Evolutionary conservation across 2,113 vertebrate genomes (phyloP).

Genomic region (Odontesthes bonariensis): DNA sequence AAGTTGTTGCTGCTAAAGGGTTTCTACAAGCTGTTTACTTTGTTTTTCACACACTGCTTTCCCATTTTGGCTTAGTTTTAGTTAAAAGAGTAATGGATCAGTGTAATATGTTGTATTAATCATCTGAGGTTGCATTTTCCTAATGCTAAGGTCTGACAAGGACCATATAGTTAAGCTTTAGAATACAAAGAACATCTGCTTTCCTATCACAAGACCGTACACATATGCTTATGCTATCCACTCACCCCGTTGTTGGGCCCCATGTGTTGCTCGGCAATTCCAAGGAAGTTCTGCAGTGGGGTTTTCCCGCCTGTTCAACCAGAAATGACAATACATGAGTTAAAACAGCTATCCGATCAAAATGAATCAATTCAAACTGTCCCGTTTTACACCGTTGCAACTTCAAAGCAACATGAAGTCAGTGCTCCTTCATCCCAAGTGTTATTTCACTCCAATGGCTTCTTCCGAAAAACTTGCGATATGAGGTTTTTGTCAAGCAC

Average conservation of each 20-base stretch:
- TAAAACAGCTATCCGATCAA: neutral
- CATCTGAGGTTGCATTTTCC: too few species aligned
- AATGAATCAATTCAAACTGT: neutral
- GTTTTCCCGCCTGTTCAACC: constrained; percentile 89
- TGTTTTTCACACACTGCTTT: too few species aligned
- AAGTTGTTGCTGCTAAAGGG: too few species aligned
- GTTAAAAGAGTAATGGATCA: too few species aligned
- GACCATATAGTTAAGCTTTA: too few species aligned
- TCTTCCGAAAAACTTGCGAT: neutral
- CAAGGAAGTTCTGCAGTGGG: constrained; percentile 96
- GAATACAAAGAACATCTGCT: too few species aligned
- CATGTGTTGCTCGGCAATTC: constrained; percentile 97
- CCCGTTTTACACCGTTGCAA: neutral
- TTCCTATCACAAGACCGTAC: neutral
- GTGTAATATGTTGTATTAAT: too few species aligned
- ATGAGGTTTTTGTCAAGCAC: constrained; percentile 10
- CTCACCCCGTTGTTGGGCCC: constrained; percentile 94
- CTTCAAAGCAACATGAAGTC: neutral
- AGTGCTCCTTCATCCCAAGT: neutral
- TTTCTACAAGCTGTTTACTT: too few species aligned
- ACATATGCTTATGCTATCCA: neutral
- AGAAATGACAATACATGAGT: constrained; percentile 26
- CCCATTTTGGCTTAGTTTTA: too few species aligned
- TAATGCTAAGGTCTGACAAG: too few species aligned
- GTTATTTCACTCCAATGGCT: constrained; percentile 1